Evolutionary conservation across 2,797 vertebrate genomes (phyloP).

Genomic region (Premnoplex brunnescens): DNA sequence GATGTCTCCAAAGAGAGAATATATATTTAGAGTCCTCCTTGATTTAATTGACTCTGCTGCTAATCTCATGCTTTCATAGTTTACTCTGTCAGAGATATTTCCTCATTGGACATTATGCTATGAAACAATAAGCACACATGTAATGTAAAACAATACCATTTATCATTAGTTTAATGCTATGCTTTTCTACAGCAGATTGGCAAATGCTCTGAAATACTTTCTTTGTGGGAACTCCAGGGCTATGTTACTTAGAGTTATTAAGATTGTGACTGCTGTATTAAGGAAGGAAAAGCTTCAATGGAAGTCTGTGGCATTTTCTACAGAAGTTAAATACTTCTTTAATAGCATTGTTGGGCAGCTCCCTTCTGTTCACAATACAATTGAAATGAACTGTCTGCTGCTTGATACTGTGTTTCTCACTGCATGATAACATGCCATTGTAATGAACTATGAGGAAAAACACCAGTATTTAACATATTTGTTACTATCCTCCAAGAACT

Average conservation of each 20-base stretch:
- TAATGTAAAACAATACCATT: conserved; percentile 1
- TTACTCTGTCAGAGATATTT: not conserved
- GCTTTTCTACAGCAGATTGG: not conserved
- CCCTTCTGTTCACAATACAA: conserved; percentile 4
- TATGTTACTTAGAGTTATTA: not conserved
- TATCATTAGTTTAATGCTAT: not conserved
- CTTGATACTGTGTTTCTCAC: not conserved
- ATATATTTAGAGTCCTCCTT: not conserved
- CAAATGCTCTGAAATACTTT: not conserved
- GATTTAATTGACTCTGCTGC: not conserved
- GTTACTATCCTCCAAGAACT: not conserved
- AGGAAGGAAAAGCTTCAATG: conserved; percentile 51
- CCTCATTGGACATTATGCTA: not conserved
- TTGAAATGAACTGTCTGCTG: conserved; percentile 1
- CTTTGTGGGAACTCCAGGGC: conserved; percentile 11
- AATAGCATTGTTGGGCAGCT: conserved; percentile 23
- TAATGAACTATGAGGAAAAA: conserved; percentile 9
- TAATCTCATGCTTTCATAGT: not conserved
- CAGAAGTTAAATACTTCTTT: not conserved
- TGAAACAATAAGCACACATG: not conserved
- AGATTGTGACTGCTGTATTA: not conserved
- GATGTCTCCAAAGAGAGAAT: not conserved
- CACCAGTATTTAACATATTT: not conserved
- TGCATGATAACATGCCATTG: not conserved
- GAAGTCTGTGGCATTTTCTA: conserved; percentile 42